Evolutionary conservation across 2,113 vertebrate genomes (phyloP).

Genomic region (Callipepla californica): DNA sequence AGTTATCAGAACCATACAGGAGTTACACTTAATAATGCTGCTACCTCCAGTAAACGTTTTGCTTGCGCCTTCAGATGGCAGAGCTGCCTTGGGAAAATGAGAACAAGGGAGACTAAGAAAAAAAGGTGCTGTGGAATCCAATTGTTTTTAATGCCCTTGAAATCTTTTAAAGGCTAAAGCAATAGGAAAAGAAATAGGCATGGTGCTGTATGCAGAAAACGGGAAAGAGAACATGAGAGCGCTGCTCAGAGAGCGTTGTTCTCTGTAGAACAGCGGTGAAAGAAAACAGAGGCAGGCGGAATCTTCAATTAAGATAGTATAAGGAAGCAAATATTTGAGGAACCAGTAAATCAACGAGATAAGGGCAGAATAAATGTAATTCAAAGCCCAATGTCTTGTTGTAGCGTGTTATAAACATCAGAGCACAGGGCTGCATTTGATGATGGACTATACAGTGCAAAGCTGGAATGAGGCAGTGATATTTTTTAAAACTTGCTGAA

Average conservation of each 20-base stretch:
- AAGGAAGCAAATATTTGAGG: conserved; percentile 73
- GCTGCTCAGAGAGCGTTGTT: not conserved
- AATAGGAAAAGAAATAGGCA: not conserved
- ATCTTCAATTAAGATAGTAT: conserved; percentile 63
- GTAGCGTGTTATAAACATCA: conserved; percentile 44
- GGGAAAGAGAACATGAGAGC: not conserved
- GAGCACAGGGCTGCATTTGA: conserved; percentile 51
- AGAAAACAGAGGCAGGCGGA: conserved; percentile 35
- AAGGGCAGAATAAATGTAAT: conserved; percentile 63
- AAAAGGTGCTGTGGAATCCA: not conserved
- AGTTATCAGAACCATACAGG: not conserved
- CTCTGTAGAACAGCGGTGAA: not conserved
- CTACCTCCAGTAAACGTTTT: not conserved
- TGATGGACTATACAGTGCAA: conserved; percentile 29
- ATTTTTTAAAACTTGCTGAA: conserved; percentile 42
- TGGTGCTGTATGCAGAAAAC: not conserved
- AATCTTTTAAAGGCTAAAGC: not conserved
- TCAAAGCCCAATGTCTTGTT: conserved; percentile 52
- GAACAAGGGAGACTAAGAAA: not conserved
- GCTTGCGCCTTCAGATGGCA: not conserved
- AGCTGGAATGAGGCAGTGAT: conserved; percentile 33
- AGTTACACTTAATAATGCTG: not conserved
- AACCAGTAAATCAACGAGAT: conserved; percentile 51
- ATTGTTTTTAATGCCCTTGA: not conserved
- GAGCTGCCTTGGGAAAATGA: not conserved